Evolutionary conservation across 2,888 invertebrate species (phyloP).

Genomic region (Podotricha telesiphe): DNA sequence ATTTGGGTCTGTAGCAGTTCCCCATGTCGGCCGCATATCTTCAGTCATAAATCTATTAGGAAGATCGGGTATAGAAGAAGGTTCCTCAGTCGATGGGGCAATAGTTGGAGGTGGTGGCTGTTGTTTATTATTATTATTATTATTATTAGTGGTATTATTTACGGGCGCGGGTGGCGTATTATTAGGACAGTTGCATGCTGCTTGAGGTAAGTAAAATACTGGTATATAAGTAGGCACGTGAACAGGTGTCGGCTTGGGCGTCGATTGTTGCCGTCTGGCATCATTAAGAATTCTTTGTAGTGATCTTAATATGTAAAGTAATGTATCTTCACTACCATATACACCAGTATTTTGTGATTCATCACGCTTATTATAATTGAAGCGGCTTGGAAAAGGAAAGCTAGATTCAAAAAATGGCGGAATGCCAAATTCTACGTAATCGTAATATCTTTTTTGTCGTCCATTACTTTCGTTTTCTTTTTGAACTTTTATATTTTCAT

Average conservation of each 20-base stretch:
- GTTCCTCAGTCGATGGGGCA: slow-evolving; percentile 14
- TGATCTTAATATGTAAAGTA: slow-evolving; percentile 44
- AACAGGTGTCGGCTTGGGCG: slow-evolving; percentile 32
- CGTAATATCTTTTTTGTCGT: slow-evolving; percentile 54
- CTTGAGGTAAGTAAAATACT: slow-evolving; percentile 40
- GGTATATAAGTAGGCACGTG: slow-evolving; percentile 43
- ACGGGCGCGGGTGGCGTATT: slow-evolving; percentile 16
- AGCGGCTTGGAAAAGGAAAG: slow-evolving; percentile 36
- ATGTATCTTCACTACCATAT: slow-evolving; percentile 44
- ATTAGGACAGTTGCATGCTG: slow-evolving; percentile 38
- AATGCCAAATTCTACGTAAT: slow-evolving; percentile 45
- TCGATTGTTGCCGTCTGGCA: slow-evolving; percentile 39
- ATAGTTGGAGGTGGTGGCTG: slow-evolving; percentile 15
- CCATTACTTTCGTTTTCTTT: slow-evolving; percentile 42
- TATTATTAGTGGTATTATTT: slow-evolving; percentile 27
- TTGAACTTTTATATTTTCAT: slow-evolving; percentile 48
- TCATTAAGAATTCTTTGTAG: slow-evolving; percentile 46
- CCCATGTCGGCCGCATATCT: slow-evolving; percentile 66
- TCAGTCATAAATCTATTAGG: slow-evolving; percentile 58
- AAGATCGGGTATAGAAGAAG: slow-evolving; percentile 46
- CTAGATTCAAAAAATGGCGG: slow-evolving; percentile 24
- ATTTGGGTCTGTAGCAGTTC: slow-evolving; percentile 56
- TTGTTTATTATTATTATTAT: neutral
- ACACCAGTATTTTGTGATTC: slow-evolving; percentile 41
- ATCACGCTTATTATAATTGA: slow-evolving; percentile 44